A percentile compares a stretch with the other conserved stretches of the same genome.
phyloP scores from a whole-genome alignment of 2,113 vertebrate species.

The Aptenodytes forsteri region DNA sequence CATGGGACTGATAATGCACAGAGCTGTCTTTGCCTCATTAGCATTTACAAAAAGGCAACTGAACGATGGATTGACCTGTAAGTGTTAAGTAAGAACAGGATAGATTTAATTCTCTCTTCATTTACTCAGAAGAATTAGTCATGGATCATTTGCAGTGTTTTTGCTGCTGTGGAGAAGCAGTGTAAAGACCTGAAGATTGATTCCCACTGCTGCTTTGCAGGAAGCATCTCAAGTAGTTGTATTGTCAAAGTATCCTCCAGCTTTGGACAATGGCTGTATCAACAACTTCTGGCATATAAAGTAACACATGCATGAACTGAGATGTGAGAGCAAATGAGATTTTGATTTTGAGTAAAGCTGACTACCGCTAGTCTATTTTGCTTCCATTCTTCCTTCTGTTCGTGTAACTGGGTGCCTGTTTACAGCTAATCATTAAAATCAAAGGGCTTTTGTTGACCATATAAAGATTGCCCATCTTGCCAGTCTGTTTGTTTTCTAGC shows the following conservation, averaged over 20 bases:
- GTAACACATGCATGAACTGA: fast-evolving
- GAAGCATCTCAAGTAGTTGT: neutral
- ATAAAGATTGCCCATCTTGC: neutral
- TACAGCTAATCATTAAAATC: neutral
- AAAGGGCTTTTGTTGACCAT: neutral
- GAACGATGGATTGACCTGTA: neutral
- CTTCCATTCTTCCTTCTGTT: neutral
- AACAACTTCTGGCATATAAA: neutral
- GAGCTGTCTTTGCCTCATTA: neutral
- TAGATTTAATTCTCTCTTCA: neutral
- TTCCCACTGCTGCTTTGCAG: neutral
- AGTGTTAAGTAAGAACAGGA: neutral
- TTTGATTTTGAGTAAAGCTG: neutral
- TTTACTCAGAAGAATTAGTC: conserved; percentile 11
- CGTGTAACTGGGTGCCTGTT: neutral
- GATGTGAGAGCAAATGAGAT: neutral
- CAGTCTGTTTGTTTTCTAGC: neutral
- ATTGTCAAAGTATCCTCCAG: neutral
- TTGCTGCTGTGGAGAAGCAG: neutral
- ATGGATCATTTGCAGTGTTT: neutral
- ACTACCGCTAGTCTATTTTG: neutral
- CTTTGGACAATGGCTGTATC: neutral
- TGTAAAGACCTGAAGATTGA: neutral
- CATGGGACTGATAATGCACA: fast-evolving
- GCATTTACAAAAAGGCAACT: neutral